These are phyloP conservation scores for Drosophila parthenogenetica DNA, from an alignment of 2,888 invertebrate genomes.

Conservation along the genomic window DNA sequence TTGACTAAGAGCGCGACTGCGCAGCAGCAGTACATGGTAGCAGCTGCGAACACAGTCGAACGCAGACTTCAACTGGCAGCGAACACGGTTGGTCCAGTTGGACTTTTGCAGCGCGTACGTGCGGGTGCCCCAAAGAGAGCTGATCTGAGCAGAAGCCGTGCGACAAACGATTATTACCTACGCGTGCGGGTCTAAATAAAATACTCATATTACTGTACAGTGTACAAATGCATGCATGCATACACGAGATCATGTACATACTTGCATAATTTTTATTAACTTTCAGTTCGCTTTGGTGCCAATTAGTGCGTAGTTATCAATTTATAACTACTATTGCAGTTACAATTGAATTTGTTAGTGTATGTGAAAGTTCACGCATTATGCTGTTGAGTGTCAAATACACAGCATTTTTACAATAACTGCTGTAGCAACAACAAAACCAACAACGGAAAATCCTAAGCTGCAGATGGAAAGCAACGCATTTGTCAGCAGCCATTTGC, in stretches of 20 bases:
- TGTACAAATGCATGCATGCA: not conserved
- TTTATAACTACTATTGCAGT: slow-evolving; percentile 37
- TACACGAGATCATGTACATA: not conserved
- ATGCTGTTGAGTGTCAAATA: slow-evolving; percentile 58
- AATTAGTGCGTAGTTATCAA: slow-evolving; percentile 44
- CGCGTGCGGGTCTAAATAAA: slow-evolving; percentile 39
- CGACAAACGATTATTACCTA: slow-evolving; percentile 41
- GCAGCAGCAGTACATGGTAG: slow-evolving; percentile 51
- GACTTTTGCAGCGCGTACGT: slow-evolving; percentile 81
- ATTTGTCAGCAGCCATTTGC: slow-evolving; percentile 90
- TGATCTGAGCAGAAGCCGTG: slow-evolving; percentile 34
- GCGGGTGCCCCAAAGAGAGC: slow-evolving; percentile 72
- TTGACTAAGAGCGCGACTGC: slow-evolving; percentile 61
- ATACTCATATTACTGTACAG: not conserved
- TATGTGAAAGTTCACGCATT: slow-evolving; percentile 48
- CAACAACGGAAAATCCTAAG: slow-evolving; percentile 31
- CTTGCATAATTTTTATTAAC: slow-evolving; percentile 50
- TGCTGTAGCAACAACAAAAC: slow-evolving; percentile 20
- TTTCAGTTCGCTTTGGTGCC: slow-evolving; percentile 41
- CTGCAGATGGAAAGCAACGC: slow-evolving; percentile 90
- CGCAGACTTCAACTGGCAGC: slow-evolving; percentile 36
- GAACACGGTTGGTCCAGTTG: slow-evolving; percentile 75
- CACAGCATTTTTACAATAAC: slow-evolving; percentile 14
- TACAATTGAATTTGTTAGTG: slow-evolving; percentile 38
- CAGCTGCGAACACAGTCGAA: slow-evolving; percentile 23